Percentiles rank a stretch among this genome's conserved stretches.
Evolutionary conservation across 2,797 vertebrate genomes (phyloP).

Genomic region (Silurus aristotelis): DNA sequence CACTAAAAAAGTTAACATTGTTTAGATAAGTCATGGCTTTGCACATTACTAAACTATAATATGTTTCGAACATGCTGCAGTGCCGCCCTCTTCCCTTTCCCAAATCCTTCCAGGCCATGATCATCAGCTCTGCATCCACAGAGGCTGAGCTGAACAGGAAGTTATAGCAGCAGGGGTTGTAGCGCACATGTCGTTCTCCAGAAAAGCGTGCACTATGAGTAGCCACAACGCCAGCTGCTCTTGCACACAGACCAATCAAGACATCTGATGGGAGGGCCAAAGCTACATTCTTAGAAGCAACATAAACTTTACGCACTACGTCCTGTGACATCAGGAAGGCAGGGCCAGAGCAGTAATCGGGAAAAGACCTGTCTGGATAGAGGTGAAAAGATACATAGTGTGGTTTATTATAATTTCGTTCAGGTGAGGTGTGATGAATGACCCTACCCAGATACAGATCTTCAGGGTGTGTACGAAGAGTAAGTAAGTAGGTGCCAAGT

Average conservation of each 20-base stretch:
- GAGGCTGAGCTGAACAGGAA: conserved; percentile 86
- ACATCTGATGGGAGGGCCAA: conserved; percentile 71
- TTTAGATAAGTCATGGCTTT: conserved; percentile 86
- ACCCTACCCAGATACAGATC: conserved; percentile 85
- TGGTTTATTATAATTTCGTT: conserved; percentile 73
- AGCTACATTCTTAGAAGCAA: conserved; percentile 71
- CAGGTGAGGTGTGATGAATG: conserved; percentile 75
- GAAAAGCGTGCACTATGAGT: conserved; percentile 88
- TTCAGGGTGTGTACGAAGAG: conserved; percentile 77
- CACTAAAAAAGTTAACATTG: conserved; percentile 73
- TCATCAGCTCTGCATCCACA: conserved; percentile 68
- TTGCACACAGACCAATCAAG: conserved; percentile 84
- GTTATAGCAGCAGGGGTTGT: conserved; percentile 90
- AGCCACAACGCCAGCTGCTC: conserved; percentile 77
- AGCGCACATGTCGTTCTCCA: conserved; percentile 81
- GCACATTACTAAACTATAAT: conserved; percentile 86
- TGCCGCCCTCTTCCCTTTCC: conserved; percentile 63
- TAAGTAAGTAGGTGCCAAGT: conserved; percentile 79
- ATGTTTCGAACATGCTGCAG: conserved; percentile 82
- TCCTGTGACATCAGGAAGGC: conserved; percentile 86
- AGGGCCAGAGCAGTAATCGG: conserved; percentile 82
- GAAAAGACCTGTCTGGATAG: conserved; percentile 79
- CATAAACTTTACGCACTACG: conserved; percentile 83
- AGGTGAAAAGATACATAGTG: conserved; percentile 72
- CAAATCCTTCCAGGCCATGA: conserved; percentile 80